These are phyloP conservation scores for Venustaconcha ellipsiformis DNA, from an alignment of 1,140 invertebrate species.

Conservation along the genomic window DNA sequence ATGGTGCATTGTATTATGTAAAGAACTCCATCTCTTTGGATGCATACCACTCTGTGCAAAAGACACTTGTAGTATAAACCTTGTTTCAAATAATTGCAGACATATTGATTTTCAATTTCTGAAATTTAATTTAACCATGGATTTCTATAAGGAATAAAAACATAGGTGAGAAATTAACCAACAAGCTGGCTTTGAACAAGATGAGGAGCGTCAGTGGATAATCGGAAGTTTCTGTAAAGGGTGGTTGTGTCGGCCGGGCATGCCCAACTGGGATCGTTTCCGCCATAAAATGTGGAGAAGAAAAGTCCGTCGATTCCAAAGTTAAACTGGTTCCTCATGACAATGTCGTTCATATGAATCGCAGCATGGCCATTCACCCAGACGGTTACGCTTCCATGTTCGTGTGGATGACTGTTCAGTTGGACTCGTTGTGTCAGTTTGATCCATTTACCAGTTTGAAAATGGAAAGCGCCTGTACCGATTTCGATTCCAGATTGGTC, in stretches of 20 bases:
- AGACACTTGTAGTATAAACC: too few relatives aligned
- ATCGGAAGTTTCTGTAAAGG: constrained; percentile 37
- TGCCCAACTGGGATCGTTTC: constrained; percentile 38
- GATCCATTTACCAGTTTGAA: constrained; percentile 37
- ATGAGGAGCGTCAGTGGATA: constrained; percentile 9
- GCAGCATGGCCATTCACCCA: constrained; percentile 30
- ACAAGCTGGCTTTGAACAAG: constrained; percentile 4
- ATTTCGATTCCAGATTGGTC: constrained; percentile 22
- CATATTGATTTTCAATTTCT: too few relatives aligned
- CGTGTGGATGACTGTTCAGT: constrained; percentile 26
- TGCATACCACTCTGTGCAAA: too few relatives aligned
- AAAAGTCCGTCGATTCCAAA: constrained; percentile 48
- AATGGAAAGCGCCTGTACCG: constrained; percentile 26
- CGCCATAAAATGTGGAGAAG: constrained; percentile 60
- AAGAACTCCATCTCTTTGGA: too few relatives aligned
- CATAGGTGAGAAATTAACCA: not conserved
- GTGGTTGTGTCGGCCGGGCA: constrained; percentile 44
- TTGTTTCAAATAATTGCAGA: too few relatives aligned
- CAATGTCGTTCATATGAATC: constrained; percentile 15
- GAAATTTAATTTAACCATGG: too few relatives aligned
- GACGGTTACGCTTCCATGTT: constrained; percentile 38
- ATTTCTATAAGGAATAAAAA: too few relatives aligned
- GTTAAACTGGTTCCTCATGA: constrained; percentile 24
- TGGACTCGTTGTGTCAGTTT: constrained; percentile 41
- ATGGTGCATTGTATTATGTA: too few relatives aligned